phyloP scores from a whole-genome alignment of 2,888 invertebrate species.

The Enchytraeus crypticus region DNA sequence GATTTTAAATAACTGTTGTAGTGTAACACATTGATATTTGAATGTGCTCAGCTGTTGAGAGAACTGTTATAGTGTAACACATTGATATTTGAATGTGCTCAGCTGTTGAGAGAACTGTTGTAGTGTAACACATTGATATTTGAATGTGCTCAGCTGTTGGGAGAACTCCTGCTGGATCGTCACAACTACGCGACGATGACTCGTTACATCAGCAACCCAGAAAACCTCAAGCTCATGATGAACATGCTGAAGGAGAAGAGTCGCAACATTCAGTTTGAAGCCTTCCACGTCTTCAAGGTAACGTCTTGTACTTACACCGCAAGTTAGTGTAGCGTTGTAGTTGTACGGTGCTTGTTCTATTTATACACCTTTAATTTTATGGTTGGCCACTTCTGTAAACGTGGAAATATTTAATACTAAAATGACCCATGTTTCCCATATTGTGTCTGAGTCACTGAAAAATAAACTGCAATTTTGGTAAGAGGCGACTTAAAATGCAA shows the following conservation, averaged over 20 bases:
- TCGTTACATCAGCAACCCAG: conserved; percentile 96
- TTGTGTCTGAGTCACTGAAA: too few relatives aligned
- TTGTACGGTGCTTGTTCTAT: neutral
- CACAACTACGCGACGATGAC: conserved; percentile 90
- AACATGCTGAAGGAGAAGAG: conserved; percentile 99
- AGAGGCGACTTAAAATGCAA: too few relatives aligned
- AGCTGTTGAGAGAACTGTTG: conserved; percentile 90
- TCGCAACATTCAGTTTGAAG: conserved; percentile 99
- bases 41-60: too few relatives aligned
- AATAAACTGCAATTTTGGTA: too few relatives aligned
- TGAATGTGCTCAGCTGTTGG: conserved; percentile 59
- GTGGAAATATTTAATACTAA: too few relatives aligned
- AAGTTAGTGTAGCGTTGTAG: neutral
- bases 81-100: too few relatives aligned
- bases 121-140: conserved; percentile 53
- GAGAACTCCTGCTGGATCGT: conserved; percentile 90
- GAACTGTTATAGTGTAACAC: too few relatives aligned
- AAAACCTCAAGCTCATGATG: conserved; percentile 99
- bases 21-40: too few relatives aligned
- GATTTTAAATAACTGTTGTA: too few relatives aligned
- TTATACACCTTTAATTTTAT: neutral
- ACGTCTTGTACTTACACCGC: neutral
- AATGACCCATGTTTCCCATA: too few relatives aligned
- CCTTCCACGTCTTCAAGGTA: conserved; percentile 99
- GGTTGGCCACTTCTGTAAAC: neutral